Conservation (phyloP, 2,888 invertebrate species). For the Leistus spinibarbis region DNA sequence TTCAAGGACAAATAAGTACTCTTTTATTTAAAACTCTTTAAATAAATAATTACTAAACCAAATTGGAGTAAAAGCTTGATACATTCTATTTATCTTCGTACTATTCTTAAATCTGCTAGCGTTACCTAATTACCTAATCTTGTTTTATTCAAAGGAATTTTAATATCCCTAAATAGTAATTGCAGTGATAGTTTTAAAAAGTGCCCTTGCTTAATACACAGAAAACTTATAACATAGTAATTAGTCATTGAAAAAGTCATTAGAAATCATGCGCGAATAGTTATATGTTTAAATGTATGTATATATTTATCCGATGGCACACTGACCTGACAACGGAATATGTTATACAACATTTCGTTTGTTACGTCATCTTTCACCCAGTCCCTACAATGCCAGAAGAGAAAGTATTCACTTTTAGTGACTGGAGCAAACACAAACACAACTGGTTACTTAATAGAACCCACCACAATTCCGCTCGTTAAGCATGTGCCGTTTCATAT, state of each 20-base stretch:
- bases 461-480: slow-evolving; percentile 3
- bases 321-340: slow-evolving; percentile 28
- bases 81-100: too few species aligned
- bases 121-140: too few species aligned
- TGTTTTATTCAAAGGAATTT: too few species aligned
- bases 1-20: too few species aligned
- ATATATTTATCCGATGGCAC: slow-evolving; percentile 10
- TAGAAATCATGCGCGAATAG: background rate
- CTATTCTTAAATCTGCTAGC: too few species aligned
- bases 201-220: too few species aligned
- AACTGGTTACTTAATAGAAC: slow-evolving; percentile 19
- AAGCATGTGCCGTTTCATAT: slow-evolving; percentile 8
- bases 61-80: too few species aligned
- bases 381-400: slow-evolving; percentile 29
- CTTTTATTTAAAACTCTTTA: too few species aligned
- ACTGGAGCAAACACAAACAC: slow-evolving; percentile 1
- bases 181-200: too few species aligned
- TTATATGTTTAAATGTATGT: background rate
- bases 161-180: too few species aligned
- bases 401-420: slow-evolving; percentile 20
- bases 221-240: too few species aligned
- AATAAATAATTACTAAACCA: too few species aligned
- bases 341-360: slow-evolving; percentile 16
- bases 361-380: slow-evolving; percentile 28
- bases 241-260: background rate